A percentile compares a stretch with the other conserved stretches of the same genome.
These are phyloP conservation scores for Erythrolamprus reginae DNA, from an alignment of 2,113 vertebrate genomes.

Conservation along the genomic window DNA sequence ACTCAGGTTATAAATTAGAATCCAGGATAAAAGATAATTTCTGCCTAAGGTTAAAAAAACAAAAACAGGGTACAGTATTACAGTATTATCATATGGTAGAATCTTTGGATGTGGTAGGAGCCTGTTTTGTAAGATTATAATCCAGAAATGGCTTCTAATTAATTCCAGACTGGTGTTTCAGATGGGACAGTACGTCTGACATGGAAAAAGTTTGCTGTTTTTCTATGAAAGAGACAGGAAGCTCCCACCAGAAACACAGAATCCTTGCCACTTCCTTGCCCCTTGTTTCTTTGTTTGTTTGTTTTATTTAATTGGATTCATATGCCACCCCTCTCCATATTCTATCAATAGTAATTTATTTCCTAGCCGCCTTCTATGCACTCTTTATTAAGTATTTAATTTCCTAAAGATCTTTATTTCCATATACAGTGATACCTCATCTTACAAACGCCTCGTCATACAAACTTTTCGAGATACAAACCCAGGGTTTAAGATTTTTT, in stretches of 20 bases:
- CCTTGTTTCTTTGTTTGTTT: no score
- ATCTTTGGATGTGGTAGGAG: neutral
- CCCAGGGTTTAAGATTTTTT: no score
- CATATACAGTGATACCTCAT: no score
- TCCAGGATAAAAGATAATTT: neutral
- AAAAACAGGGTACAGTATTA: neutral
- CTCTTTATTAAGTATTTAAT: no score
- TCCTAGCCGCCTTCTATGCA: no score
- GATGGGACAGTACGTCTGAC: neutral
- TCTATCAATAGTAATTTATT: no score
- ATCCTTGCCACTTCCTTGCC: neutral
- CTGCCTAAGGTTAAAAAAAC: neutral
- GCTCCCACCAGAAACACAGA: neutral
- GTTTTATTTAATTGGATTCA: no score
- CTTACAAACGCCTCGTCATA: no score
- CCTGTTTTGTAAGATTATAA: neutral
- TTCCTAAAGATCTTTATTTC: no score
- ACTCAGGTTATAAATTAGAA: neutral
- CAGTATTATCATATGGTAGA: neutral
- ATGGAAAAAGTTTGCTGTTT: neutral
- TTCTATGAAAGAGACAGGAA: neutral
- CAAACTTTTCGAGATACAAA: no score
- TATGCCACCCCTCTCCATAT: no score
- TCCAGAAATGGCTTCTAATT: neutral
- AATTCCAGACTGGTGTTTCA: neutral